Evolutionary conservation across 2,888 invertebrate genomes (phyloP), one percentile per base, ranked within the genome.

Genomic region (Stenodema calcarata): DNA sequence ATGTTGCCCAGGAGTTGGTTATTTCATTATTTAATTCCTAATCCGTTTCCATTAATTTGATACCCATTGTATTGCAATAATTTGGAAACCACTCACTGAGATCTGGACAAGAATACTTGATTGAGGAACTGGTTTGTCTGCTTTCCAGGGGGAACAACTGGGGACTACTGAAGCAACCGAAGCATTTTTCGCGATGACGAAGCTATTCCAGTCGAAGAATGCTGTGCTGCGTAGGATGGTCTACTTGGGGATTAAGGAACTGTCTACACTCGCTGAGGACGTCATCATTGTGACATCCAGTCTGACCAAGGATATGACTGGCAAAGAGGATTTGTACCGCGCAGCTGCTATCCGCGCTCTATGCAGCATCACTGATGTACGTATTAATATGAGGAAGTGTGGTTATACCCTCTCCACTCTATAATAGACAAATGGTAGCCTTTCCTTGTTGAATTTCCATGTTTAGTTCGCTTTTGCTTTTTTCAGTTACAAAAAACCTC

Each of bases 241-340:
- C 4, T 99, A 99, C 91, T 92, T 99, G 86, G 98, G 98, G 50
- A 97, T 97, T 83, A 97, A 99, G 91, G 99, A 99, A 90, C 92
- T 99, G 89, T 97, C 98, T 90, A 94, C 94, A 0, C 93, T 98
- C 86, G 98, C 99, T 0, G 98, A 99, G 91, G 99, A 99, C 94
- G 99, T 99, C 4, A 99, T 99, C 89, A 99, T 99, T 90, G 99
- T 99, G 0, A 99, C 99, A 0, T 97, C 96, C 87, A 98, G 98
- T 88, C 92, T 99, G 89, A 99, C 99, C 0, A 99, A 99, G 92
- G 99, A 99, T 90, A 99, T 99, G 99, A 99, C 98, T 12, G 98
- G 97, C 0, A 95, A 97, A 91, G 98, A 98, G 91, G 98, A 98
- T 92, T 92, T 96, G 88, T 98, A 97, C 91, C 92, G 98, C 87